phyloP scores from a whole-genome alignment of 1,140 invertebrate genomes.

The Cataglyphis hispanica region DNA sequence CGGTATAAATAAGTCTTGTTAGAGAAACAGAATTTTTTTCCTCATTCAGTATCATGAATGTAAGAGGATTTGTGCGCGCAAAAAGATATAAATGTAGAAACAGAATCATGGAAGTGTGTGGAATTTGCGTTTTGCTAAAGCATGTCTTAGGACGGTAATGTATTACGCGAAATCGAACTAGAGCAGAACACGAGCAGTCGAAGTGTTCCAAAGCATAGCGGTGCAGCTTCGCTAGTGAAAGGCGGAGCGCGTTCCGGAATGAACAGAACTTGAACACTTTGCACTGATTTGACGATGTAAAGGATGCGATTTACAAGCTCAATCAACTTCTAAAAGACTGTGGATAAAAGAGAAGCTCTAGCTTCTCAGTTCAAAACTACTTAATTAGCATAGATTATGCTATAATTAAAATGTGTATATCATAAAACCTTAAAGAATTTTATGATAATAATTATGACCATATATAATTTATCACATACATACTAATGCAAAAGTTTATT shows the following conservation, averaged over 20 bases:
- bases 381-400: background rate
- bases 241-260: conserved; percentile 48
- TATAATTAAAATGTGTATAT: background rate
- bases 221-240: conserved; percentile 49
- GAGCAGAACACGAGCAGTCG: conserved; percentile 54
- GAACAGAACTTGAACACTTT: conserved; percentile 48
- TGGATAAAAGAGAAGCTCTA: background rate
- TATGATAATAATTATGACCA: background rate
- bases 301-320: conserved; percentile 51
- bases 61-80: background rate
- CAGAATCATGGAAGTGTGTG: conserved; percentile 8
- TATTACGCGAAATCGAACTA: conserved; percentile 46
- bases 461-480: background rate
- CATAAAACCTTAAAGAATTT: background rate
- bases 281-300: conserved; percentile 23
- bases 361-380: background rate
- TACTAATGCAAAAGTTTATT: background rate
- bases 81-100: conserved; percentile 25
- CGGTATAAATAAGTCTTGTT: background rate
- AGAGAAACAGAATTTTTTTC: background rate
- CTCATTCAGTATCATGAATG: background rate
- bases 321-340: conserved; percentile 50
- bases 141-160: conserved; percentile 42
- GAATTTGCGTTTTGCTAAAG: conserved; percentile 33
- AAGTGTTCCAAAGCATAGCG: conserved; percentile 41